Percentiles rank a stretch among this genome's conserved stretches.
Evolutionary conservation across 2,888 invertebrate genomes (phyloP).

Genomic region (Myopa testacea): DNA sequence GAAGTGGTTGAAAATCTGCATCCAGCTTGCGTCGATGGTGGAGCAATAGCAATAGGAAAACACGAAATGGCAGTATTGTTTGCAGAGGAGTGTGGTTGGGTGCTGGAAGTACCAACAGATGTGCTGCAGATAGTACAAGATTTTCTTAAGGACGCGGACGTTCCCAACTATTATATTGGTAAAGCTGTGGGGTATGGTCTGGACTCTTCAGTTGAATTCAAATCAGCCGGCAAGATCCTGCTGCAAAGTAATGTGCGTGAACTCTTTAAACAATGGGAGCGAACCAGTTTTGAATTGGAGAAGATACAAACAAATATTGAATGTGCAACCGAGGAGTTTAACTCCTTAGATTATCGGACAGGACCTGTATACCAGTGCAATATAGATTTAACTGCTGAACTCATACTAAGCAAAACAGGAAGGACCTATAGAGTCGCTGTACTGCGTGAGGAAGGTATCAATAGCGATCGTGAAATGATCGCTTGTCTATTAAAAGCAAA

Average conservation of each 20-base stretch:
- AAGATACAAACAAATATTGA: slow-evolving; percentile 82
- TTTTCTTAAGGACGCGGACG: slow-evolving; percentile 73
- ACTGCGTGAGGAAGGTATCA: slow-evolving; percentile 91
- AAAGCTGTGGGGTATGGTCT: slow-evolving; percentile 76
- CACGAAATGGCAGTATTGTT: slow-evolving; percentile 79
- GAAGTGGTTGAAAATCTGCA: slow-evolving; percentile 65
- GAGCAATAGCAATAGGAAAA: slow-evolving; percentile 63
- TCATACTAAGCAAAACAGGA: slow-evolving; percentile 54
- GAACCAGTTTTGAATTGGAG: slow-evolving; percentile 92
- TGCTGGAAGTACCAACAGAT: slow-evolving; percentile 77
- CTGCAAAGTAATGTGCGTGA: slow-evolving; percentile 74
- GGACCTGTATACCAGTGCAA: slow-evolving; percentile 80
- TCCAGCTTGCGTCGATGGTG: slow-evolving; percentile 48
- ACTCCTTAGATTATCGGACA: slow-evolving; percentile 75
- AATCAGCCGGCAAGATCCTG: slow-evolving; percentile 42
- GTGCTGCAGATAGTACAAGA: slow-evolving; percentile 73
- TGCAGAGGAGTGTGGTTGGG: slow-evolving; percentile 88
- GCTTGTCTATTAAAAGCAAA: slow-evolving; percentile 88
- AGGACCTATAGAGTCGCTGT: slow-evolving; percentile 84
- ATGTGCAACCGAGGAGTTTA: slow-evolving; percentile 85
- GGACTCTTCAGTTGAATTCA: slow-evolving; percentile 60
- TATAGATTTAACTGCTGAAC: slow-evolving; percentile 74
- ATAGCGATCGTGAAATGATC: slow-evolving; percentile 98
- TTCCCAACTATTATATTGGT: slow-evolving; percentile 78
- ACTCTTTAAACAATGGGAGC: slow-evolving; percentile 91